A percentile compares a stretch with the other conserved stretches of the same genome.
Evolutionary conservation across 2,888 invertebrate genomes (phyloP).

Genomic region (Pomacea canaliculata): DNA sequence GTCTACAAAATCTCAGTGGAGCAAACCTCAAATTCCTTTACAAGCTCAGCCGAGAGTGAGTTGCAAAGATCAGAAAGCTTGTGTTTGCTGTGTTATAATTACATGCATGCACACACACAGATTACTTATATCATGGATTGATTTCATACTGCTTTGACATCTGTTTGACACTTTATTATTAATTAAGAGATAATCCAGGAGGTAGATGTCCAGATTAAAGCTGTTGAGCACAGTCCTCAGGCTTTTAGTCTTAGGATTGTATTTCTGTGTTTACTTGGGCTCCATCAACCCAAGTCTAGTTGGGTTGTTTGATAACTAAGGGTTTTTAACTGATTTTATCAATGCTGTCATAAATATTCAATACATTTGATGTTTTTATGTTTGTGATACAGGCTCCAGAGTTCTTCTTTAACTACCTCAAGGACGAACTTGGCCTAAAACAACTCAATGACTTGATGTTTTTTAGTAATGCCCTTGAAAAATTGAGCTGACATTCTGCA

Average conservation of each 20-base stretch:
- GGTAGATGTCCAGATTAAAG: too few relatives aligned
- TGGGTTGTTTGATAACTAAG: background rate
- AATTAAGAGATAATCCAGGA: too few relatives aligned
- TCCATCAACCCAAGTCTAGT: background rate
- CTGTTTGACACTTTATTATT: too few relatives aligned
- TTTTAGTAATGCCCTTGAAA: conserved; percentile 38
- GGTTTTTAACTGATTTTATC: background rate
- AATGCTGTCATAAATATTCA: background rate
- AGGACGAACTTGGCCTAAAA: conserved; percentile 33
- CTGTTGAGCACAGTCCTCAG: too few relatives aligned
- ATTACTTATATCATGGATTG: too few relatives aligned
- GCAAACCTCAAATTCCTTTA: conserved; percentile 45
- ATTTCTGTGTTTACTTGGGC: background rate
- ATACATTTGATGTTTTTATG: too few relatives aligned
- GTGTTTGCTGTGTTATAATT: too few relatives aligned
- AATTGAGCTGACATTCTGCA: conserved; percentile 8
- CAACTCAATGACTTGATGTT: conserved; percentile 39
- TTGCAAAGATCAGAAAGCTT: too few relatives aligned
- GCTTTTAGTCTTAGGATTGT: background rate
- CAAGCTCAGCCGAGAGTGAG: conserved; percentile 42
- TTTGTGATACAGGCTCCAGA: conserved; percentile 36
- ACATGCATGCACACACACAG: too few relatives aligned
- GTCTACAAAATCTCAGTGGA: conserved; percentile 36
- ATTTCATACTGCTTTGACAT: too few relatives aligned
- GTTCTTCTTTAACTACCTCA: conserved; percentile 39